phyloP scores from a whole-genome alignment of 2,888 invertebrate species.

The Cheilosia pagana region DNA sequence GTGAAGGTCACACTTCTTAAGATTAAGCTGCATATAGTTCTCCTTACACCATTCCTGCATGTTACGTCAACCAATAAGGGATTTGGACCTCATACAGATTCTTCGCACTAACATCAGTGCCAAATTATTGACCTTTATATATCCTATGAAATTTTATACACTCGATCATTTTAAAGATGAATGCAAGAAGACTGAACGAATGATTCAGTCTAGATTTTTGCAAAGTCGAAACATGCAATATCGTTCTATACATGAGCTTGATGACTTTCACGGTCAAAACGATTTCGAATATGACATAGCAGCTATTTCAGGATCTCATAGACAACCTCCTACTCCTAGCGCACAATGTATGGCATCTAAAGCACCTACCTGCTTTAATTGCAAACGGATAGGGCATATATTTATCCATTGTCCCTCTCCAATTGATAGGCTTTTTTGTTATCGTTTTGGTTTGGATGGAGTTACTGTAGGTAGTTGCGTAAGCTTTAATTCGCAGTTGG shows the following conservation, averaged over 20 bases:
- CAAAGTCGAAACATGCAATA: conserved; percentile 4
- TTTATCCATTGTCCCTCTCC: not conserved
- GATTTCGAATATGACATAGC: not conserved
- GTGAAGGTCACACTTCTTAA: no score
- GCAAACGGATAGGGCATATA: not conserved
- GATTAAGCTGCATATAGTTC: no score
- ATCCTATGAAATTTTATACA: not conserved
- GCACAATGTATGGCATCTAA: not conserved
- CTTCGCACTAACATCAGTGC: conserved; percentile 10
- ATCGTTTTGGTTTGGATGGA: not conserved
- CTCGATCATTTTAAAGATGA: not conserved
- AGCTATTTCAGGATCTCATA: not conserved
- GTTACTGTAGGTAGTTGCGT: not conserved
- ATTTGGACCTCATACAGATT: conserved; percentile 32
- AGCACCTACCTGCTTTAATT: not conserved
- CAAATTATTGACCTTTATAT: not conserved
- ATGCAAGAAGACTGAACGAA: not conserved
- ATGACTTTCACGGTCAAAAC: not conserved
- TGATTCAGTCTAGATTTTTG: not conserved
- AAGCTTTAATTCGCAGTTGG: not conserved
- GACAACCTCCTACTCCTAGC: no score
- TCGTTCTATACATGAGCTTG: not conserved
- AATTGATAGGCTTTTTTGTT: conserved; percentile 3
- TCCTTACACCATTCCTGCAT: no score
- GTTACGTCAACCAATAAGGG: conserved; percentile 5